Conservation (phyloP, 1,140 invertebrate species). For the Trichomalopsis sarcophagae region DNA sequence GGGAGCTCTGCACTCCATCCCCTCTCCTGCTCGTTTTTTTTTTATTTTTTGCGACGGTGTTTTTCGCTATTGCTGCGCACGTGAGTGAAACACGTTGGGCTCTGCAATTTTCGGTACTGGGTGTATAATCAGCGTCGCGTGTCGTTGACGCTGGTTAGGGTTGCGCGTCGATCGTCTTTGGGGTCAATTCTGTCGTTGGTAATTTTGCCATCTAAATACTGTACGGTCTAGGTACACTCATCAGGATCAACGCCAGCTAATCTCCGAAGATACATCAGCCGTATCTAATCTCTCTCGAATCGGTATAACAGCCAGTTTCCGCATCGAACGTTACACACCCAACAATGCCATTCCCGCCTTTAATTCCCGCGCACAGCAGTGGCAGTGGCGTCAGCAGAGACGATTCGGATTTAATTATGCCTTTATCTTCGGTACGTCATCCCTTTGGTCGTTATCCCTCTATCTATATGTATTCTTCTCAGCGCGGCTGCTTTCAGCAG, state of each 20-base stretch:
- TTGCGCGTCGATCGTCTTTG: neutral
- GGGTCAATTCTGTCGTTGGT: neutral
- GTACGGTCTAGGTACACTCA: too few relatives aligned
- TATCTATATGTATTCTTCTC: neutral
- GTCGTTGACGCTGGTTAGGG: neutral
- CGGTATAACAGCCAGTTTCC: neutral
- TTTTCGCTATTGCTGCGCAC: neutral
- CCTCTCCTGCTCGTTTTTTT: constrained; percentile 10
- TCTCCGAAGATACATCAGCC: too few relatives aligned
- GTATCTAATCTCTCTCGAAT: neutral
- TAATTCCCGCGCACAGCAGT: neutral
- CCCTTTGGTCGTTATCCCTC: constrained; percentile 19
- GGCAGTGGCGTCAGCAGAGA: neutral
- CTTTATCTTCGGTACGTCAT: constrained; percentile 14
- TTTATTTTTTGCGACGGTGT: neutral
- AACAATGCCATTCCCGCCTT: neutral
- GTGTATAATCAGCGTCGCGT: constrained; percentile 26
- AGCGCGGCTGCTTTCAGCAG: neutral
- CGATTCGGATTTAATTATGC: constrained; percentile 42
- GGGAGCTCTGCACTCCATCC: constrained; percentile 49
- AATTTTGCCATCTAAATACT: neutral
- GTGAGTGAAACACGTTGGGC: neutral
- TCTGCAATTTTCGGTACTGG: constrained; percentile 12
- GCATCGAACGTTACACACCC: too few relatives aligned
- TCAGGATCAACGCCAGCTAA: too few relatives aligned